Base-by-base conservation (phyloP, 2,888 invertebrate species). In the Eucriotettix oculatus region DNA sequence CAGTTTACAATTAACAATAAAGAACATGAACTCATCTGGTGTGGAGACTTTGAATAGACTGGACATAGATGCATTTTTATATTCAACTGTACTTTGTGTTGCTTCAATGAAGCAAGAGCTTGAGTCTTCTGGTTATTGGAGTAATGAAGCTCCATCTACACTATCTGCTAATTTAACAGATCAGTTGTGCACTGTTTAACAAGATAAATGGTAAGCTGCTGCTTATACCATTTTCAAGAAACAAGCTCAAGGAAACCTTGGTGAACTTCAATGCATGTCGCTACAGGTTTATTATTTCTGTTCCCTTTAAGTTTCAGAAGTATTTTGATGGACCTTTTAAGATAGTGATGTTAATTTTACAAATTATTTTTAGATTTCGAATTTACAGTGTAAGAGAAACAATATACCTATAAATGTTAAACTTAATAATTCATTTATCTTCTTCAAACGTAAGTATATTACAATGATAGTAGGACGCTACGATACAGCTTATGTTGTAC, bases 41-140 rank as follows among this genome's bases (percentile, higher is more conserved):
- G 84, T 87, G 0, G 91, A 92, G 70, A 84, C 87, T 1, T 72
- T 95, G 14, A 86, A 84, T 70, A 81, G 84, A 68, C 73, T 92
- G 44, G 95, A 95, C 71, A 74, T 90, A 16, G 85, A 91, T 68
- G 83, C 89, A 16, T 94, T 91, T 70, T 76, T 94, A 9, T 90
- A 86, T 70, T 76, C 77, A 1, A 70, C 78, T 60, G 57, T 74
- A 81, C 64, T 85, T 79, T 70, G 80, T 79, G 58, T 79, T 74
- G 68, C 78, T 77, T 64, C 61, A 17, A 53, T 40, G 1, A 58
- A 59, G 42, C 58, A 59, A 17, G 63, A 60, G 14, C 58, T 62
- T 55, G 56, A 57, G 12, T 44, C 56, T n/a, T 41, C 61, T 41
- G 62, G 56, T 10, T 59, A 60, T 56, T 52, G 48, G 52, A 59